Conservation (phyloP, 2,797 vertebrate species). For the Pteronotus mesoamericanus region DNA sequence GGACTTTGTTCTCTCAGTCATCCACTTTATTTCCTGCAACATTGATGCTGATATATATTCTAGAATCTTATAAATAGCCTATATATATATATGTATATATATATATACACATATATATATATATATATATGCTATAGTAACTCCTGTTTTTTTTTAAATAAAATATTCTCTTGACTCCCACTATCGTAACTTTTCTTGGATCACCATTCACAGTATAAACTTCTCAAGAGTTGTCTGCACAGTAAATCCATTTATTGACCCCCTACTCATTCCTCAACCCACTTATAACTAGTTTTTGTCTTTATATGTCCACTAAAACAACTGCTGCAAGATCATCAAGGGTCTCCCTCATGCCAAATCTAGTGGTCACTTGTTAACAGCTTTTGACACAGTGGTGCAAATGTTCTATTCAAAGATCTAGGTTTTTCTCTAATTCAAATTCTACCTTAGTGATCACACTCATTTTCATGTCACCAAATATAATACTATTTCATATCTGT, state of each 20-base stretch:
- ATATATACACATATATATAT: too few relatives aligned
- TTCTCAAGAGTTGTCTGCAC: background rate
- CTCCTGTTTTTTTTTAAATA: background rate
- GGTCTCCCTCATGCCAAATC: background rate
- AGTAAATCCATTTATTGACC: background rate
- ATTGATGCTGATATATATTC: background rate
- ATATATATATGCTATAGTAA: background rate
- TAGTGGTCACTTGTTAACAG: background rate
- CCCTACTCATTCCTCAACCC: background rate
- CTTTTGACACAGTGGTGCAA: background rate
- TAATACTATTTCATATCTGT: background rate
- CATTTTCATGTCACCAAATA: background rate
- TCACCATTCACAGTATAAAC: background rate
- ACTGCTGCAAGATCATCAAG: background rate
- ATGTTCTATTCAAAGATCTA: background rate
- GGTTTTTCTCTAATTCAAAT: background rate
- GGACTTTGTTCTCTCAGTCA: background rate
- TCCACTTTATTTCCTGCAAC: background rate
- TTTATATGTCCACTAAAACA: background rate
- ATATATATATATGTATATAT: too few relatives aligned
- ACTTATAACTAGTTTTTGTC: background rate
- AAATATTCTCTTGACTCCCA: background rate
- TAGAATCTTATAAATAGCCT: background rate
- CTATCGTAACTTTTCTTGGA: background rate
- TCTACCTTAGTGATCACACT: background rate